Base-by-base conservation (phyloP, 2,888 invertebrate species). In the Xylocampa areola region DNA sequence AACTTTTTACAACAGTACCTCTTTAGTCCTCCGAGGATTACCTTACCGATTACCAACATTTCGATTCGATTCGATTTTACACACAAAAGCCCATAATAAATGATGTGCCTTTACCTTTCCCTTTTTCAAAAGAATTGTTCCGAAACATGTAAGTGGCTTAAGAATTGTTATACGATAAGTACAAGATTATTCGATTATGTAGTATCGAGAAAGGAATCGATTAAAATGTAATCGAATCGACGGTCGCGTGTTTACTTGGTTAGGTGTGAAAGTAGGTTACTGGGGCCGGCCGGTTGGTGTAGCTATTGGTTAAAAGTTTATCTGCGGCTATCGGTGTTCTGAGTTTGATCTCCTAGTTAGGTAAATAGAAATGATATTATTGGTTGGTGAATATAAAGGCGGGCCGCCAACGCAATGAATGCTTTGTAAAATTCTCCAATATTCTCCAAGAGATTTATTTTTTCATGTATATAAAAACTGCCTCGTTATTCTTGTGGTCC, bases 51-150 rank as follows among this genome's bases (percentile, higher is more conserved):
- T 43, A 47, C 45, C 59, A 36, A 13, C 16, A 32, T 27, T 44
- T 49, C 50, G 35, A 36, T 43, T 43, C 51, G 14, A 43, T 35
- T 53, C 52, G 16, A 57, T 52, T 52, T 17, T 49, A 45, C 36
- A 21, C 27, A 44, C 44, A 57, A 49, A 36, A 44, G 35, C 39
- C 25, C 1, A 29, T 62, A 53, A 62, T 45, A 53, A 62, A 62
- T 53, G 57, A 49, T 53, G 43, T 48, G 27, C n/a, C 48, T 36
- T 29, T 36, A 45, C 52, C 33, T 35, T 48, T 44, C 11, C 39
- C 16, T 17, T 17, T 44, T 44, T 33, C 44, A 43, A 41, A 30
- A 27, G 39, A 21, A 52, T 62, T 62, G 52, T 36, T 21, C 13
- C 8, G 7, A 30, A n/a, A n/a, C n/a, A n/a, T n/a, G n/a, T n/a